These are phyloP conservation scores for Spea hammondii DNA, from an alignment of 2,797 vertebrate genomes.

Conservation along the genomic window DNA sequence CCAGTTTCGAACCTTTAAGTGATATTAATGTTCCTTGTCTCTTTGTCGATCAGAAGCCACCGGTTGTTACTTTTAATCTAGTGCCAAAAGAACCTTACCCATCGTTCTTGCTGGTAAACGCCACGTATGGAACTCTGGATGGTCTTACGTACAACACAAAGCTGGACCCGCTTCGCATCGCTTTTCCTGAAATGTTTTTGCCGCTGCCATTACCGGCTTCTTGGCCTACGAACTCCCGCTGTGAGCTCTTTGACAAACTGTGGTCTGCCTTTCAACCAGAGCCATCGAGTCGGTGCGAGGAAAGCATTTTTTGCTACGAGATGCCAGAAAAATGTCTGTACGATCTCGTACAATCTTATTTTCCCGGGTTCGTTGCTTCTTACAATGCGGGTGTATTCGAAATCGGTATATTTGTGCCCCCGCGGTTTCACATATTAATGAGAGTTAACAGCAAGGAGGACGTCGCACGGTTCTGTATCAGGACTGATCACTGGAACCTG, in stretches of 20 bases:
- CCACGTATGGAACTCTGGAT: conserved; percentile 72
- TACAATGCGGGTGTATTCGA: conserved; percentile 55
- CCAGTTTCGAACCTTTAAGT: conserved; percentile 66
- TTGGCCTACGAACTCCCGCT: conserved; percentile 51
- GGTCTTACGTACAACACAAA: conserved; percentile 71
- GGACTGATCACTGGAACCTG: conserved; percentile 79
- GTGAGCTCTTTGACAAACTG: conserved; percentile 69
- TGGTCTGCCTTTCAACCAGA: conserved; percentile 68
- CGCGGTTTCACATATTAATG: conserved; percentile 72
- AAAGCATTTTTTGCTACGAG: conserved; percentile 78
- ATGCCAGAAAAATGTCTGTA: conserved; percentile 58
- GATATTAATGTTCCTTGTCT: conserved; percentile 76
- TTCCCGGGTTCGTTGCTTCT: conserved; percentile 69
- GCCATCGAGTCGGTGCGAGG: conserved; percentile 40
- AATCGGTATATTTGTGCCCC: conserved; percentile 76
- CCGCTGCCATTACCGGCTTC: conserved; percentile 60
- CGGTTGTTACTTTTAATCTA: conserved; percentile 66
- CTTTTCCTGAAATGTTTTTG: conserved; percentile 74
- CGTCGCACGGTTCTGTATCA: conserved; percentile 67
- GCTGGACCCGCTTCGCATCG: conserved; percentile 69
- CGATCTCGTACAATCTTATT: conserved; percentile 64
- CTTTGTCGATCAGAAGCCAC: conserved; percentile 60
- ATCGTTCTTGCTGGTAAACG: conserved; percentile 64
- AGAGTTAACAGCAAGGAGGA: conserved; percentile 64
- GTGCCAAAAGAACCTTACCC: conserved; percentile 72